Evolutionary conservation across 2,113 vertebrate species (phyloP).

Genomic region (Cichladusa arquata): DNA sequence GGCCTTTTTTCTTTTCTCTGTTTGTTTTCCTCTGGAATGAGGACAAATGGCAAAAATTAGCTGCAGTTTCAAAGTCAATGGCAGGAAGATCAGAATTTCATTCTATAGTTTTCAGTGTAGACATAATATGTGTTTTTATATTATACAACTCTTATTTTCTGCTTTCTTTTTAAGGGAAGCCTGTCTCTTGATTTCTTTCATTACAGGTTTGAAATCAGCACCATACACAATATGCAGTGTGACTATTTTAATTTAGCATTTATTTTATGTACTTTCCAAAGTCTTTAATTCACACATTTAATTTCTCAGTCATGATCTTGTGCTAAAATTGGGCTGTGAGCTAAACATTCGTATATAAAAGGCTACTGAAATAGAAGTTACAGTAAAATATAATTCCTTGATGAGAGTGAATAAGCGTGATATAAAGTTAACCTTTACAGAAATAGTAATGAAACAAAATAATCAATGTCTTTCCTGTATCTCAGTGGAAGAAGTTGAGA

Average conservation of each 20-base stretch:
- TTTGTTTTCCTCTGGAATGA: not conserved
- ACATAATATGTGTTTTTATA: not conserved
- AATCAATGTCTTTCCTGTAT: not conserved
- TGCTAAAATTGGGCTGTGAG: not conserved
- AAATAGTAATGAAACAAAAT: not conserved
- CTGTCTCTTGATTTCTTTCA: not conserved
- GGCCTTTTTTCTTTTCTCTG: not conserved
- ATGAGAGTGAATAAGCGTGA: not conserved
- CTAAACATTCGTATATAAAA: not conserved
- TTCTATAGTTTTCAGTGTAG: not conserved
- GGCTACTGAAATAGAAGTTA: not conserved
- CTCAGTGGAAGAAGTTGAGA: constrained; percentile 88
- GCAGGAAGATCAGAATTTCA: not conserved
- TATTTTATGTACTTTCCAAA: not conserved
- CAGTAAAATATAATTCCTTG: not conserved
- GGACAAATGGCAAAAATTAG: not conserved
- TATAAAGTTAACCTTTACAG: not conserved
- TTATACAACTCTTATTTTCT: not conserved
- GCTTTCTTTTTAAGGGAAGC: not conserved
- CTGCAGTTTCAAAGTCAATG: not conserved
- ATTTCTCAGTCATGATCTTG: not conserved
- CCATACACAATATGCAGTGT: not conserved
- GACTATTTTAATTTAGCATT: not conserved
- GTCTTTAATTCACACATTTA: not conserved
- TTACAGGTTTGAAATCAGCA: not conserved